Percentiles rank a stretch among this genome's conserved stretches.
Conservation (phyloP, 2,888 invertebrate genomes). For the Drosophila seclusa region DNA sequence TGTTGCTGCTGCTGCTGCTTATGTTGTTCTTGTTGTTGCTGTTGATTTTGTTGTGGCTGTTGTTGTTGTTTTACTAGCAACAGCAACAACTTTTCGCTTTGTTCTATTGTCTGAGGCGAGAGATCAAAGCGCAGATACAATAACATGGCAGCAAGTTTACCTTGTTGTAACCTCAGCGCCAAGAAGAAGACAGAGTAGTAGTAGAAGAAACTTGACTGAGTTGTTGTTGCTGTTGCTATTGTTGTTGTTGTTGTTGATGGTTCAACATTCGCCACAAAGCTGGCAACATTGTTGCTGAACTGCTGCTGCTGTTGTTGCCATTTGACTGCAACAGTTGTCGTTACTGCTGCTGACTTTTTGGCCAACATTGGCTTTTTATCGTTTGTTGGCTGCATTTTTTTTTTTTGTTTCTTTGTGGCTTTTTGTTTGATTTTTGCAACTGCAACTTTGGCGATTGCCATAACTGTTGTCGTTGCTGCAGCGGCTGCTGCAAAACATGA, state of each 20-base stretch:
- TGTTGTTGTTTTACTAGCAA: slow-evolving; percentile 43
- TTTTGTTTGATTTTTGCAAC: slow-evolving; percentile 76
- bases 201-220: slow-evolving; percentile 36
- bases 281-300: slow-evolving; percentile 56
- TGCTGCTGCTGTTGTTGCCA: slow-evolving; percentile 51
- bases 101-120: slow-evolving; percentile 75
- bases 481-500: slow-evolving; percentile 62
- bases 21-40: slow-evolving; percentile 19
- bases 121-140: slow-evolving; percentile 74
- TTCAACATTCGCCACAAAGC: slow-evolving; percentile 32
- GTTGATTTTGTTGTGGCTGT: slow-evolving; percentile 16
- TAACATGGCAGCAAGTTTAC: slow-evolving; percentile 79
- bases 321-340: slow-evolving; percentile 57
- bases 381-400: slow-evolving; percentile 35
- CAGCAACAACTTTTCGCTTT: slow-evolving; percentile 69
- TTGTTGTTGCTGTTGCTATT: slow-evolving; percentile 20
- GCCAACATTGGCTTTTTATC: slow-evolving; percentile 61
- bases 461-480: slow-evolving; percentile 61
- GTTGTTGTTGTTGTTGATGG: slow-evolving; percentile 21
- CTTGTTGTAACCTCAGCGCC: slow-evolving; percentile 74
- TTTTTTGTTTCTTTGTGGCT: slow-evolving; percentile 31
- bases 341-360: slow-evolving; percentile 54
- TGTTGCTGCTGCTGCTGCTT: slow-evolving; percentile 42
- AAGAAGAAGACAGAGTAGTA: slow-evolving; percentile 36
- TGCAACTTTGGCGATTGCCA: slow-evolving; percentile 73